Percentiles rank a stretch among this genome's conserved stretches.
These are phyloP conservation scores for Drosophila nigromelanica DNA, from an alignment of 1,140 invertebrate species.

Conservation along the genomic window DNA sequence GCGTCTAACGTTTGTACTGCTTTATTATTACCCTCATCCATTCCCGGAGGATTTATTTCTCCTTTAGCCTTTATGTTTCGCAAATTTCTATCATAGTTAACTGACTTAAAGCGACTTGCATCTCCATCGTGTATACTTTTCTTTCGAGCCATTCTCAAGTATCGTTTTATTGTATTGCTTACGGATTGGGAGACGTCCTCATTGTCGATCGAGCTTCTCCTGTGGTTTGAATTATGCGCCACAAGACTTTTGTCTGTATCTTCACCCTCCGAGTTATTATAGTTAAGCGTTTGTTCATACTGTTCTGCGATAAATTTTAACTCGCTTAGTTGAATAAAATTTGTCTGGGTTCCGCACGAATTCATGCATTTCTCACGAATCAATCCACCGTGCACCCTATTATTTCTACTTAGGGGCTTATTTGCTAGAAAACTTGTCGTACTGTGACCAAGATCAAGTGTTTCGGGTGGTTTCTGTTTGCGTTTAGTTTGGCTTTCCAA, in stretches of 20 bases:
- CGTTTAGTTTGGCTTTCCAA: constrained; percentile 4
- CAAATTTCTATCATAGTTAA: constrained; percentile 94
- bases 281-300: constrained; percentile 36
- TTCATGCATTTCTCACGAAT: constrained; percentile 27
- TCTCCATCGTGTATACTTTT: constrained; percentile 91
- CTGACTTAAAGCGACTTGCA: constrained; percentile 91
- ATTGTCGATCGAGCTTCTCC: constrained; percentile 90
- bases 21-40: constrained; percentile 89
- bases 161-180: constrained; percentile 92
- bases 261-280: constrained; percentile 66
- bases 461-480: constrained; percentile 15
- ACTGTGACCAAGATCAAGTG: constrained; percentile 3
- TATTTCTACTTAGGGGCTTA: not conserved
- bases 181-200: constrained; percentile 93
- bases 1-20: constrained; percentile 90
- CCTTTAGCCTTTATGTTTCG: constrained; percentile 92
- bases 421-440: not conserved
- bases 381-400: not conserved
- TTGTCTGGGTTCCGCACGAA: constrained; percentile 66
- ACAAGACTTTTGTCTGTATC: constrained; percentile 29
- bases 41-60: constrained; percentile 89
- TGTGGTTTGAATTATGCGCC: constrained; percentile 45
- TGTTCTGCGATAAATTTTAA: constrained; percentile 61
- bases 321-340: constrained; percentile 67
- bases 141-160: constrained; percentile 92